These are phyloP conservation scores for Theristicus caerulescens DNA, from an alignment of 2,113 vertebrate genomes.

Conservation along the genomic window DNA sequence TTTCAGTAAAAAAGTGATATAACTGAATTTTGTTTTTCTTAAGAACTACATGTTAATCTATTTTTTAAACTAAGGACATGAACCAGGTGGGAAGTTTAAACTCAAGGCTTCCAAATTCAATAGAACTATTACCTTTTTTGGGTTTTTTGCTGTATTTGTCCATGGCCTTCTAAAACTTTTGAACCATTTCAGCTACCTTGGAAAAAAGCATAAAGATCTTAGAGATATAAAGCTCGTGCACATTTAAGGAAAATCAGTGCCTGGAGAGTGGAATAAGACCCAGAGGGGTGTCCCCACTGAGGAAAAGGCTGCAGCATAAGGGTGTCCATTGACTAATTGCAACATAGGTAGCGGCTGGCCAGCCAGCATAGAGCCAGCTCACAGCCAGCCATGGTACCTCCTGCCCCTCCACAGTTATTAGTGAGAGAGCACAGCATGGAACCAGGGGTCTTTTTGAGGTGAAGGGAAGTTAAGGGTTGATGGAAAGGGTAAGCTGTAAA, in stretches of 20 bases:
- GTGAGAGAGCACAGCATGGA: not conserved
- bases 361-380: not conserved
- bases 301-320: not conserved
- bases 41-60: not conserved
- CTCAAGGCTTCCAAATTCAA: not conserved
- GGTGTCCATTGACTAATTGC: not conserved
- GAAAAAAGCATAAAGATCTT: not conserved
- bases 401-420: not conserved
- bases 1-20: not conserved
- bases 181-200: not conserved
- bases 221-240: not conserved
- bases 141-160: not conserved
- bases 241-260: not conserved
- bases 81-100: not conserved
- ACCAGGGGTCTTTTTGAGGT: not conserved
- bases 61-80: not conserved
- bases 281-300: not conserved
- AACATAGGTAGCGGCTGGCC: fast-evolving
- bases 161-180: not conserved
- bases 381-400: fast-evolving
- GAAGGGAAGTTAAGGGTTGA: not conserved
- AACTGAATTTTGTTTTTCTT: not conserved
- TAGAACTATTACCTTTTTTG: not conserved
- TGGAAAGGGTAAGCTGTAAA: not conserved
- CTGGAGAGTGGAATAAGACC: not conserved